A percentile compares a stretch with the other conserved stretches of the same genome.
phyloP scores from a whole-genome alignment of 2,888 invertebrate genomes.

The Agonopterix alstromeriana region DNA sequence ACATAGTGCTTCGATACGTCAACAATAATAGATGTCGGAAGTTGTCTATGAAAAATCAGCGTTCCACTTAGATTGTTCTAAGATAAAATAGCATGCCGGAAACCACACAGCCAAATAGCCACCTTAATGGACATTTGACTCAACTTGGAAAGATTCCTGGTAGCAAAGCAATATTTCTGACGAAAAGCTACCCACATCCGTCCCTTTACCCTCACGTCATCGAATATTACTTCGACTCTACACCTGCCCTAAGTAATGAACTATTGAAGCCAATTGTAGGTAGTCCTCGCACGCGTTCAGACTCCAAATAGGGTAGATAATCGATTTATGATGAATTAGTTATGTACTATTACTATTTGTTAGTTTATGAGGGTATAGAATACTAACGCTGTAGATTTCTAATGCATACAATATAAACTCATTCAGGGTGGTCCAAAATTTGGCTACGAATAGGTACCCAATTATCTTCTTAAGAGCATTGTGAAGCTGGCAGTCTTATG shows the following conservation, averaged over 20 bases:
- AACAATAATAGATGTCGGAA: no score
- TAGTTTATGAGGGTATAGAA: no score
- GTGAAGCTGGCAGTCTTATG: background rate
- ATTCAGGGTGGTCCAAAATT: background rate
- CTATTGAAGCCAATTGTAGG: slow-evolving; percentile 25
- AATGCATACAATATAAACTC: background rate
- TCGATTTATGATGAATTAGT: slow-evolving; percentile 1
- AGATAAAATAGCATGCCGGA: no score
- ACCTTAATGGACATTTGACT: no score
- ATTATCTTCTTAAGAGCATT: background rate
- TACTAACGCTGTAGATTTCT: background rate
- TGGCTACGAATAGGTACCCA: background rate
- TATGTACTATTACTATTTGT: background rate
- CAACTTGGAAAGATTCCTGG: no score
- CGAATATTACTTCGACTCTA: slow-evolving; percentile 16
- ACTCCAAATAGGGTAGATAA: slow-evolving; percentile 13
- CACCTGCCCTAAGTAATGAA: slow-evolving; percentile 29
- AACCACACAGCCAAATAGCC: no score
- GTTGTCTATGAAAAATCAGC: no score
- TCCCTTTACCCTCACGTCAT: background rate
- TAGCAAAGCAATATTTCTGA: background rate
- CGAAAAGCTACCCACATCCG: background rate
- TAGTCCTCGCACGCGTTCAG: slow-evolving; percentile 16
- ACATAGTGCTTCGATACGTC: no score
- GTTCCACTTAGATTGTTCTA: no score